Percentiles rank a stretch among this genome's conserved stretches.
phyloP scores from a whole-genome alignment of 2,888 invertebrate genomes.

The Ypsolopha sequella region DNA sequence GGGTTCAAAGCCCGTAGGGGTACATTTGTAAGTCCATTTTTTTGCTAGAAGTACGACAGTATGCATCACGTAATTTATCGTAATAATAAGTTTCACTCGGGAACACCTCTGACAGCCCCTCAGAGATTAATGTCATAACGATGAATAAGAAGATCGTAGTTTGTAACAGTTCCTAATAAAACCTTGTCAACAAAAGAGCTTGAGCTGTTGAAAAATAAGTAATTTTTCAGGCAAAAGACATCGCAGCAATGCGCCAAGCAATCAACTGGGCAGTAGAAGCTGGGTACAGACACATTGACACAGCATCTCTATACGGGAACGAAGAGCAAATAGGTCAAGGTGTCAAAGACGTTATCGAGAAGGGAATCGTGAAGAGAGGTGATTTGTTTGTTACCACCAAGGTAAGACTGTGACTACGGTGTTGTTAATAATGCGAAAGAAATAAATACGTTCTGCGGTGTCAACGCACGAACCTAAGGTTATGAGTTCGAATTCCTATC shows the following conservation, averaged over 20 bases:
- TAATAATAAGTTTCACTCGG: no score
- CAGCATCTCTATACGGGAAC: constrained; percentile 34
- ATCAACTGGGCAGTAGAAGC: constrained; percentile 32
- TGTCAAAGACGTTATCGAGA: constrained; percentile 50
- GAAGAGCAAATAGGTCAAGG: constrained; percentile 63
- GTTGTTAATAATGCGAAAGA: no score
- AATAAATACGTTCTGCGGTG: no score
- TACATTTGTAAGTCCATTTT: no score
- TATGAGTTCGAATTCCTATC: no score
- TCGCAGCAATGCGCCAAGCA: constrained; percentile 22
- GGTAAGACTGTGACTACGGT: constrained; percentile 17
- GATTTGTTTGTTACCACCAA: constrained; percentile 45
- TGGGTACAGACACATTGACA: constrained; percentile 47
- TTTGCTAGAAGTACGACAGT: no score
- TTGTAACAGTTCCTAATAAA: no score
- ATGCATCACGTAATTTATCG: no score
- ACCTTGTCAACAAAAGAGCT: no score
- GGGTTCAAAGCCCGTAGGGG: no score
- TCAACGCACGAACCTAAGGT: no score
- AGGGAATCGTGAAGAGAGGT: constrained; percentile 52
- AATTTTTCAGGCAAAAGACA: neutral
- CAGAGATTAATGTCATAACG: neutral
- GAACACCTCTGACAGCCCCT: neutral
- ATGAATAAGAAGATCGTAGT: no score
- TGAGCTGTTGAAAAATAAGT: neutral